Conservation (phyloP, 1,140 invertebrate genomes). For the Neodiprion virginianus region DNA sequence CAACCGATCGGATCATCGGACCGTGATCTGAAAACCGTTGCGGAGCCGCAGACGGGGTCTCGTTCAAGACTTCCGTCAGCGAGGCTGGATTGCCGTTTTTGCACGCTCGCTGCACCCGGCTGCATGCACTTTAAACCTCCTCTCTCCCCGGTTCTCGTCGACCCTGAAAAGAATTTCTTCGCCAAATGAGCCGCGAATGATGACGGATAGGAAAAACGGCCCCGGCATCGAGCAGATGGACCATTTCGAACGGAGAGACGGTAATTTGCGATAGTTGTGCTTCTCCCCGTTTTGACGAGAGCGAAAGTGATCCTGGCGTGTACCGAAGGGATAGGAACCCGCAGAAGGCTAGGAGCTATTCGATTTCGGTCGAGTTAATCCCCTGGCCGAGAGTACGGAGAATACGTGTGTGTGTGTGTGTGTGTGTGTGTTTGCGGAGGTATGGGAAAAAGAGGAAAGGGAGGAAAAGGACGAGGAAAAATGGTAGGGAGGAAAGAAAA, state of each 20-base stretch:
- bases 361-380: neutral
- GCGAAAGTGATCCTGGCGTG: too few species aligned
- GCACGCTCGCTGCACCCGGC: neutral
- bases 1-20: neutral
- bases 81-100: neutral
- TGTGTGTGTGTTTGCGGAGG: neutral
- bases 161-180: too few species aligned
- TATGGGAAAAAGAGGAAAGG: neutral
- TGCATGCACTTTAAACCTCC: neutral
- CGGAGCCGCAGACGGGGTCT: neutral
- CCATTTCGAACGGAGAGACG: too few species aligned
- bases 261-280: too few species aligned
- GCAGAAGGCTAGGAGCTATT: neutral
- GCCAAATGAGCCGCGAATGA: neutral
- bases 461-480: neutral
- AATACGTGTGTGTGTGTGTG: neutral
- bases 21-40: neutral
- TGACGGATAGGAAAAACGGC: too few species aligned
- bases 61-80: neutral
- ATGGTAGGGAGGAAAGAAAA: too few species aligned
- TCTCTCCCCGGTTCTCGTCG: neutral
- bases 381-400: neutral
- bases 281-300: too few species aligned
- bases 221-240: too few species aligned
- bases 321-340: too few species aligned